Conservation (phyloP, 2,888 invertebrate genomes). For the Doris montereyensis region DNA sequence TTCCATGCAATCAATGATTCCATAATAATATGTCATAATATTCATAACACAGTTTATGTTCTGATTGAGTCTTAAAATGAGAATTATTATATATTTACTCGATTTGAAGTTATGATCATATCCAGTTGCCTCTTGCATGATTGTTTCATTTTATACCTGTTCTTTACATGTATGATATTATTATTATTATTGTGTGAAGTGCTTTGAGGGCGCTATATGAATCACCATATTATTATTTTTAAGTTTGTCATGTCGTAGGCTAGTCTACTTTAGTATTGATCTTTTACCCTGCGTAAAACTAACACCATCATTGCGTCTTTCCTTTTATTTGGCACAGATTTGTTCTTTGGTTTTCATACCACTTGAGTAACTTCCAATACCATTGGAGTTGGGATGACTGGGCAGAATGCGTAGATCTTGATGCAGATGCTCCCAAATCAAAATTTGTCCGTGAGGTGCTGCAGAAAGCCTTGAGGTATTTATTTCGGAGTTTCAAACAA, state of each 20-base stretch:
- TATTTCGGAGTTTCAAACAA: no score
- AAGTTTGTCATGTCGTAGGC: background rate
- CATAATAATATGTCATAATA: no score
- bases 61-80: background rate
- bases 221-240: no score
- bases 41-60: no score
- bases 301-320: no score
- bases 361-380: conserved; percentile 98
- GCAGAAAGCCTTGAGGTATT: conserved; percentile 81
- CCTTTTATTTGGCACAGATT: conserved; percentile 78
- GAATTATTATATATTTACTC: background rate
- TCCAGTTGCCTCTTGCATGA: no score
- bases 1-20: no score
- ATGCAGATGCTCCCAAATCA: conserved; percentile 88
- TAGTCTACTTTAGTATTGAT: background rate
- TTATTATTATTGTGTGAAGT: no score
- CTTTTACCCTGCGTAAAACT: background rate
- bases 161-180: no score
- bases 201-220: no score
- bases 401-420: conserved; percentile 70
- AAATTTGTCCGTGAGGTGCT: conserved; percentile 95
- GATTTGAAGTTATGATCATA: no score
- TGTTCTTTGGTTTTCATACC: conserved; percentile 97
- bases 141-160: background rate
- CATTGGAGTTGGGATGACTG: conserved; percentile 93